Evolutionary conservation across 2,888 invertebrate genomes (phyloP), one percentile per base, ranked within the genome.

Genomic region (Ophion obscuratus): DNA sequence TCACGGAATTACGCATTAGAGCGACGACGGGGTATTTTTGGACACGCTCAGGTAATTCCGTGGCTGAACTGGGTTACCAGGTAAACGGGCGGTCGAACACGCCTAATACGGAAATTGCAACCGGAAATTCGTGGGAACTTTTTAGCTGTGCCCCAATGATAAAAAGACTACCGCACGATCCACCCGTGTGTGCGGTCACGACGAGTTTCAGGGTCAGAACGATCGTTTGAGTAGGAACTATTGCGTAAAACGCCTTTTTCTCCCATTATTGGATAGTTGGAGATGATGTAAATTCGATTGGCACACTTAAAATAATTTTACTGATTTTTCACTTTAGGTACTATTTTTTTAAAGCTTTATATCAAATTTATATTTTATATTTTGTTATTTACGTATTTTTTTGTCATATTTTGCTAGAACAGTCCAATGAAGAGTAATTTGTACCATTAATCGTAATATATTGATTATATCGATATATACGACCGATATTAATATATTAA

Each of bases 81-180:
- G 66, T 71, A 86, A 81, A 73, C 70, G 64, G 40, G 53, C 61
- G 17, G 36, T 6, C 53, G 44, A 81, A 74, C 83, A 77, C 83
- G 74, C 83, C 83, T 81, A 78, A 86, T 83, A 47, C 85, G 74
- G 85, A 73, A 83, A 80, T 77, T 71, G 61, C 75, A 68, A 76
- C 81, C 83, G 86, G 83, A 86, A 83, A 78, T 86, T 81, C 83
- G 83, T 86, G 86, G 73, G 86, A 86, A 83, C 62, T 77, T 59
- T 77, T 83, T 24, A 73, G 80, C 68, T 77, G 81, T 77, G 44
- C 64, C 31, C 1, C 20, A 47, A 57, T 66, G 73, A 71, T 75
- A 62, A n/a, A 81, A 74, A 73, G 53, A 44, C n/a, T 61, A 44
- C 11, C 17, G 17, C 7, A 57, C 66, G 66, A 57, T 80, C 44